Percentiles rank a stretch among this genome's conserved stretches.
These are phyloP conservation scores for Promerops cafer DNA, from an alignment of 2,113 vertebrate species.

Conservation along the genomic window DNA sequence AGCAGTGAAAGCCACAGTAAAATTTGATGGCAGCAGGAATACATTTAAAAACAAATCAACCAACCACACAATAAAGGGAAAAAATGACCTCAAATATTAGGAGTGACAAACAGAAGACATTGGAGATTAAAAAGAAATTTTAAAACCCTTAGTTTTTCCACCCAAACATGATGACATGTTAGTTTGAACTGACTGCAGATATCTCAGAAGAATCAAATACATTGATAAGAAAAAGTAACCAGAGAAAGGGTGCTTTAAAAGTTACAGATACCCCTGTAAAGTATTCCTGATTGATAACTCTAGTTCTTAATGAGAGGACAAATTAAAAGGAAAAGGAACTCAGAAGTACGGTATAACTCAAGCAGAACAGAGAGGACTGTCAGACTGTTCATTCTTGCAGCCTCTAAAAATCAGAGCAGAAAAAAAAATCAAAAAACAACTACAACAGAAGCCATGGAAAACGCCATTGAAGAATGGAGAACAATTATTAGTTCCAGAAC, in stretches of 20 bases:
- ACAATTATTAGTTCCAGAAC: background rate
- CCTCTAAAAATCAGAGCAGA: background rate
- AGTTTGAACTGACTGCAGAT: background rate
- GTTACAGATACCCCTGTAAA: background rate
- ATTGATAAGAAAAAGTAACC: background rate
- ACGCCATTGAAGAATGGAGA: background rate
- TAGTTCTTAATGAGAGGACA: background rate
- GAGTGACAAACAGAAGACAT: background rate
- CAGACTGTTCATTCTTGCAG: background rate
- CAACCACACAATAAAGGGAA: background rate
- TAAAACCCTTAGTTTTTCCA: background rate
- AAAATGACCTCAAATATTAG: background rate
- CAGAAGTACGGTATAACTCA: background rate
- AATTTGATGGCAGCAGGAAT: background rate
- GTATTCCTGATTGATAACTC: background rate
- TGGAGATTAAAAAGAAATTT: background rate
- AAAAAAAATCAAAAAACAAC: background rate
- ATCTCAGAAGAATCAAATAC: background rate
- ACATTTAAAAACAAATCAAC: conserved; percentile 18
- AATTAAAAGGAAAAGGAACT: background rate
- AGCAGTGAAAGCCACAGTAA: conserved; percentile 16
- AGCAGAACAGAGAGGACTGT: background rate
- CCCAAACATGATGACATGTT: background rate
- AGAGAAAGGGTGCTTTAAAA: background rate
- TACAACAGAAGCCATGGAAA: background rate